Percentiles rank a stretch among this genome's conserved stretches.
phyloP scores from a whole-genome alignment of 2,113 vertebrate species.

The Galeopterus variegatus region DNA sequence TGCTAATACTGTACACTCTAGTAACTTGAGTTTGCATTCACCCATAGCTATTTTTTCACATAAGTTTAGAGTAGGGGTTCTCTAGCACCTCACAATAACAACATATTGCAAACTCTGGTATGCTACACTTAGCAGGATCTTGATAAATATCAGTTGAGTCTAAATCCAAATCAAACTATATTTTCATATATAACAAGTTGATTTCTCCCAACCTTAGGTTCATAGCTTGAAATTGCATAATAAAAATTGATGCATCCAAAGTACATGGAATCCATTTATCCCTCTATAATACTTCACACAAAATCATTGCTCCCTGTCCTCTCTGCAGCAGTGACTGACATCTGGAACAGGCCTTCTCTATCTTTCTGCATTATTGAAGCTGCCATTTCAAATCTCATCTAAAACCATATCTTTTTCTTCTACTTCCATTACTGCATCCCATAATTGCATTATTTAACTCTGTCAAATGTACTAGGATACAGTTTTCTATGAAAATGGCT shows the following conservation, averaged over 20 bases:
- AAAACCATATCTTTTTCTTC: slow-evolving; percentile 49
- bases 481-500: slow-evolving; percentile 56
- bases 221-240: slow-evolving; percentile 42
- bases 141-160: not conserved
- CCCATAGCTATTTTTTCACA: not conserved
- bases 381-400: slow-evolving; percentile 73
- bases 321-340: not conserved
- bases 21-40: not conserved
- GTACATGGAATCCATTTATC: not conserved
- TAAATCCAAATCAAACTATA: not conserved
- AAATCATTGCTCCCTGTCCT: not conserved
- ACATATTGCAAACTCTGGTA: not conserved
- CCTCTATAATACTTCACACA: not conserved
- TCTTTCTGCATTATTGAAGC: slow-evolving; percentile 50
- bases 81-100: not conserved
- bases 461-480: not conserved
- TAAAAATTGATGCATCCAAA: slow-evolving; percentile 44
- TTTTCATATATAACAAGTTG: slow-evolving; percentile 14
- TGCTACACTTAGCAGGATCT: not conserved
- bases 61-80: not conserved
- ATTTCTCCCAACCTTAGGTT: not conserved
- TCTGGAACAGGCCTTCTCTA: slow-evolving; percentile 1
- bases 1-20: accelerated
- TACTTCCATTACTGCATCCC: slow-evolving; percentile 12
- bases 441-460: slow-evolving; percentile 73